Percentiles rank a stretch among this genome's conserved stretches.
These are phyloP conservation scores for Meandrina meandrites DNA, from an alignment of 92 coral and sea anemone genomes.

Conservation along the genomic window DNA sequence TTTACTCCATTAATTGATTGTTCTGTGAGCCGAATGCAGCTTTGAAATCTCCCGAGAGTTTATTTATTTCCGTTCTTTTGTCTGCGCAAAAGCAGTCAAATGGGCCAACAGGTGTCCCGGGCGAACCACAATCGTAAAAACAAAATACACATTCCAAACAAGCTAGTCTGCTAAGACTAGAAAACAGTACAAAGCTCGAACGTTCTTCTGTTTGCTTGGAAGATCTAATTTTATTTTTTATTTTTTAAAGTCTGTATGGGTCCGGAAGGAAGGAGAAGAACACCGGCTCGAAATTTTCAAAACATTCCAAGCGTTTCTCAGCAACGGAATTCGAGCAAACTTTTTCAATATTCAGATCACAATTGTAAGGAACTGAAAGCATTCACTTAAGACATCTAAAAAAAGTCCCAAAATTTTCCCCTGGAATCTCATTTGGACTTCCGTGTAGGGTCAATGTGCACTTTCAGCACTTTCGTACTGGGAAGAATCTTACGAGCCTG, in stretches of 20 bases:
- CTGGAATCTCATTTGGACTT: background rate
- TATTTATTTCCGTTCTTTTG: conserved; percentile 28
- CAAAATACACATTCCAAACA: conserved; percentile 19
- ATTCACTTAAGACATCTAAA: background rate
- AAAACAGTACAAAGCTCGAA: background rate
- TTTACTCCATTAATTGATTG: conserved; percentile 15
- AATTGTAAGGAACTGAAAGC: background rate
- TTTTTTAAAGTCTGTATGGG: background rate
- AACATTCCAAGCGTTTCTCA: background rate
- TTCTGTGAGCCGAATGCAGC: background rate
- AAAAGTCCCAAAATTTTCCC: background rate
- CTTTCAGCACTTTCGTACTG: conserved; percentile 8
- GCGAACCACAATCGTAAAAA: background rate
- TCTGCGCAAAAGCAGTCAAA: conserved; percentile 18
- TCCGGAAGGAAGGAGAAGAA: background rate
- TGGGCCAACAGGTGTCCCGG: conserved; percentile 34
- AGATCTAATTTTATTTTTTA: conserved; percentile 3
- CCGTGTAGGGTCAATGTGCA: background rate
- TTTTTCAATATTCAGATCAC: background rate
- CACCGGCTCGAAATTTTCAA: background rate
- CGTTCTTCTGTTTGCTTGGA: background rate
- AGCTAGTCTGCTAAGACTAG: background rate
- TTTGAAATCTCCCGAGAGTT: conserved; percentile 38
- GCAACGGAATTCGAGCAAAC: background rate
- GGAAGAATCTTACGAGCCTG: background rate